Evolutionary conservation across 2,797 vertebrate genomes (phyloP).

Genomic region (Garrulus glandarius): DNA sequence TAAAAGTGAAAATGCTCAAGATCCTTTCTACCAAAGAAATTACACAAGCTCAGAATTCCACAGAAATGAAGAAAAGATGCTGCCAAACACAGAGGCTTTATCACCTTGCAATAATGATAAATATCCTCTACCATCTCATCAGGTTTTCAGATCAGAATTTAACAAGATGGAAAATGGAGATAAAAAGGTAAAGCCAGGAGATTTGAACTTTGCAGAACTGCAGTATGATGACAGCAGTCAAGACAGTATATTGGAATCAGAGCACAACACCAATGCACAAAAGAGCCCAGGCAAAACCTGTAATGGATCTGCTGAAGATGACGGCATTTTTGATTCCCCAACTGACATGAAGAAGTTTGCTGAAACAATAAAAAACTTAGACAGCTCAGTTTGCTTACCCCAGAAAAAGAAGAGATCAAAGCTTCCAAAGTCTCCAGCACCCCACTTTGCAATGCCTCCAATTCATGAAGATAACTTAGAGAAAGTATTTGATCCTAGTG

Average conservation of each 20-base stretch:
- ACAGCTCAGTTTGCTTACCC: conserved; percentile 82
- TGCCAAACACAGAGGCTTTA: neutral
- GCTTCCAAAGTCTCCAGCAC: conserved; percentile 78
- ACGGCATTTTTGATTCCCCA: conserved; percentile 79
- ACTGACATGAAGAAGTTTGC: conserved; percentile 88
- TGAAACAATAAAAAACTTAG: conserved; percentile 87
- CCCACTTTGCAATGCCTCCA: conserved; percentile 86
- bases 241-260: neutral
- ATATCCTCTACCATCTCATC: conserved; percentile 24
- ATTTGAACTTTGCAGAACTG: neutral
- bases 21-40: neutral
- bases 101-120: neutral
- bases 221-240: neutral
- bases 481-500: conserved; percentile 85
- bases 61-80: neutral
- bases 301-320: conserved; percentile 74
- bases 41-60: neutral
- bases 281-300: conserved; percentile 54
- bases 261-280: conserved; percentile 17
- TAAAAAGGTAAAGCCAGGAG: neutral
- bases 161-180: conserved; percentile 50
- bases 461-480: conserved; percentile 93
- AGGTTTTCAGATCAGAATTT: conserved; percentile 25
- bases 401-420: conserved; percentile 82
- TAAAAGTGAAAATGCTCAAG: conserved; percentile 38